Percentiles rank a stretch among this genome's conserved stretches.
phyloP scores from a whole-genome alignment of 2,888 invertebrate species.

The Euclidia mi region DNA sequence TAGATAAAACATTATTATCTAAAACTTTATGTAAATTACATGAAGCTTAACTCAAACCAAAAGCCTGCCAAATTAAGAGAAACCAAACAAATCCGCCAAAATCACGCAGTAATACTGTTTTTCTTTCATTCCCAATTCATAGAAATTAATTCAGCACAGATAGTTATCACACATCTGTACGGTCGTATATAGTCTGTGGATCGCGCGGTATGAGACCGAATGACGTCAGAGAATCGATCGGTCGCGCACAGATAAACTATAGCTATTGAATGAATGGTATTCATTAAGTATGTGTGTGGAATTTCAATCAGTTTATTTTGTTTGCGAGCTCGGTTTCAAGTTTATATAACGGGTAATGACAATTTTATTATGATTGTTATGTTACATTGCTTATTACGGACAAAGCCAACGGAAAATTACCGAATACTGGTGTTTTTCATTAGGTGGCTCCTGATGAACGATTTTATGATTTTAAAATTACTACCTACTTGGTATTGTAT shows the following conservation, averaged over 20 bases:
- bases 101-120: constrained; percentile 1
- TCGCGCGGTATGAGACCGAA: constrained; percentile 14
- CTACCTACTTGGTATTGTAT: too few relatives aligned
- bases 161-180: not conserved
- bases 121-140: not conserved
- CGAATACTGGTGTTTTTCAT: too few relatives aligned
- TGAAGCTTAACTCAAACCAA: too few relatives aligned
- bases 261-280: constrained; percentile 13
- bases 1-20: too few relatives aligned
- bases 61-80: too few relatives aligned
- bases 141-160: constrained; percentile 4
- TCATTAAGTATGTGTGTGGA: not conserved
- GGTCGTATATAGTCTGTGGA: constrained; percentile 11
- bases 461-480: too few relatives aligned
- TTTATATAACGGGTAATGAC: not conserved
- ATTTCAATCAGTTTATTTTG: too few relatives aligned
- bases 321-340: not conserved
- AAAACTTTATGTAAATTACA: too few relatives aligned
- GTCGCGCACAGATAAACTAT: constrained; percentile 10
- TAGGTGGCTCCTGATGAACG: too few relatives aligned
- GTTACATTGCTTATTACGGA: not conserved
- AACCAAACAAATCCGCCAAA: too few relatives aligned
- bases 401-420: too few relatives aligned
- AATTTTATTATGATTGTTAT: not conserved
- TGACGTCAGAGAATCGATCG: constrained; percentile 54